Percentiles rank a stretch among this genome's conserved stretches.
phyloP scores from a whole-genome alignment of 1,140 invertebrate genomes.

The Caenorhabditis latens region DNA sequence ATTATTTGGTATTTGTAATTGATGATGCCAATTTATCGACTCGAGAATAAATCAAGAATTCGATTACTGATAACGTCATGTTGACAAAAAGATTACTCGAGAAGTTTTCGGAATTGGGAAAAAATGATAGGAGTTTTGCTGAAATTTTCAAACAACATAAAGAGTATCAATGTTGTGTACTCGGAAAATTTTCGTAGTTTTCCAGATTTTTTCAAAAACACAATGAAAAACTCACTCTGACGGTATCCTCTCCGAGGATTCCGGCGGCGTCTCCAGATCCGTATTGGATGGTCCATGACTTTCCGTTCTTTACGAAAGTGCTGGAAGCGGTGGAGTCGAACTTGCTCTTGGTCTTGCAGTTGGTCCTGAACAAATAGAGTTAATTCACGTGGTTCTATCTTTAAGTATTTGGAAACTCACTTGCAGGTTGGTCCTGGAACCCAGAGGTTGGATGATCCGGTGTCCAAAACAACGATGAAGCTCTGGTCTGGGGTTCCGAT shows the following conservation, averaged over 20 bases:
- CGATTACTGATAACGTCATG: neutral
- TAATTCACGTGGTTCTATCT: neutral
- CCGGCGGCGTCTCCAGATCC: conserved; percentile 58
- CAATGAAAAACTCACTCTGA: conserved; percentile 37
- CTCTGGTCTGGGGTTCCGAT: conserved; percentile 69
- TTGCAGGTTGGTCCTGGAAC: conserved; percentile 62
- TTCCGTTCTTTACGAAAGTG: conserved; percentile 60
- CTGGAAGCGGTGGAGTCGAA: conserved; percentile 56
- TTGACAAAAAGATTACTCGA: neutral
- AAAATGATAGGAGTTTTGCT: too few relatives aligned
- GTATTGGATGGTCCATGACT: conserved; percentile 64
- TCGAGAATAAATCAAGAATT: neutral
- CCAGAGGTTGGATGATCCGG: conserved; percentile 66
- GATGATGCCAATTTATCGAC: neutral
- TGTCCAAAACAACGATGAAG: conserved; percentile 69
- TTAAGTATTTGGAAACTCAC: neutral
- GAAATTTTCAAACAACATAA: too few relatives aligned
- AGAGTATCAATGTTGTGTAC: too few relatives aligned
- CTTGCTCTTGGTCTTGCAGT: conserved; percentile 55
- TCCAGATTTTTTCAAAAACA: too few relatives aligned
- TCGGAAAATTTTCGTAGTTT: too few relatives aligned
- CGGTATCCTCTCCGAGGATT: conserved; percentile 61
- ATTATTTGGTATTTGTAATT: neutral
- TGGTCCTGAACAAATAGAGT: neutral
- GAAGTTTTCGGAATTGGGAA: neutral